Evolutionary conservation across 2,113 vertebrate genomes (phyloP).

Genomic region (Plecotus auritus): DNA sequence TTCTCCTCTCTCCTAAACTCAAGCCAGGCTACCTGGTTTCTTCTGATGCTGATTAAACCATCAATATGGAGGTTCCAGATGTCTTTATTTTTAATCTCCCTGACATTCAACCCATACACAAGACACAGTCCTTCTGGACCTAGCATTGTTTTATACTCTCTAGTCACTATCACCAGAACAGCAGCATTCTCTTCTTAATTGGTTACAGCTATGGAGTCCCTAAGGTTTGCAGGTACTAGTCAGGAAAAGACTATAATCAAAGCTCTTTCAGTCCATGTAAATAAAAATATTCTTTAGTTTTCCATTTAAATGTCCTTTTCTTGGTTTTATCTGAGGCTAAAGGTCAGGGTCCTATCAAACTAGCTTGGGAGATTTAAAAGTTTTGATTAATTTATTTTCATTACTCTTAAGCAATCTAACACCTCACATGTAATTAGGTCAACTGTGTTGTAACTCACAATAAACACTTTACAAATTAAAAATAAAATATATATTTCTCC

Average conservation of each 20-base stretch:
- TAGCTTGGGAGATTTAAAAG: slow-evolving; percentile 4
- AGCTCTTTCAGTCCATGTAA: background rate
- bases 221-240: background rate
- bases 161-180: background rate
- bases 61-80: background rate
- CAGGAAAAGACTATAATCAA: background rate
- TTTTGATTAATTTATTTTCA: slow-evolving; percentile 44
- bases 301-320: slow-evolving; percentile 12
- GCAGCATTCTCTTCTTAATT: slow-evolving; percentile 1
- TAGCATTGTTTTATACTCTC: background rate
- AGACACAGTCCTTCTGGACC: background rate
- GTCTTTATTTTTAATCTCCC: background rate
- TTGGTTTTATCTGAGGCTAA: slow-evolving; percentile 2
- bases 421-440: background rate
- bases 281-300: background rate
- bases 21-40: background rate
- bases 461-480: slow-evolving; percentile 58
- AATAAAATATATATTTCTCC: slow-evolving; percentile 68
- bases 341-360: slow-evolving; percentile 12
- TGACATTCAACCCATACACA: background rate
- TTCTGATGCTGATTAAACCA: slow-evolving; percentile 2
- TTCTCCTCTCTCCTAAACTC: background rate
- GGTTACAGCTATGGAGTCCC: background rate
- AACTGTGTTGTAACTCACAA: background rate
- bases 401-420: slow-evolving; percentile 22